Evolutionary conservation across 2,888 invertebrate species (phyloP).

Genomic region (Dynastes grantii): DNA sequence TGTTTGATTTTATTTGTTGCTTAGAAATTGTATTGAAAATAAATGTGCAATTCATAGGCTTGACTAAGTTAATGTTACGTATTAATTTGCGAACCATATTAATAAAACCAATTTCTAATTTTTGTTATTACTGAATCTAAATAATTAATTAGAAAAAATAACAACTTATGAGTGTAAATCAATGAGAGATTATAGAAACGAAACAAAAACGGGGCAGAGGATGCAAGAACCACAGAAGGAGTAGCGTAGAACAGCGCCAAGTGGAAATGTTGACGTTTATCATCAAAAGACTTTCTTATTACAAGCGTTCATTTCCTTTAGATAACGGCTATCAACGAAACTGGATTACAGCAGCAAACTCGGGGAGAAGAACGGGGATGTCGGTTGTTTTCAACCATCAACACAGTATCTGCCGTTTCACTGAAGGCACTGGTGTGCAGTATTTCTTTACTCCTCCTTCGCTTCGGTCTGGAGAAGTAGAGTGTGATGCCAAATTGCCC

Average conservation of each 20-base stretch:
- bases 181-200: conserved; percentile 17
- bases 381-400: conserved; percentile 53
- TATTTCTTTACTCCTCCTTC: conserved; percentile 34
- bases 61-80: no score
- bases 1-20: no score
- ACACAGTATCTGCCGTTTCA: conserved; percentile 40
- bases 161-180: not conserved
- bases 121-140: no score
- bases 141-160: not conserved
- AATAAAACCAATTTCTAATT: no score
- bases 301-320: conserved; percentile 49
- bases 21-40: no score
- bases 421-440: conserved; percentile 35
- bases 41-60: no score
- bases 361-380: conserved; percentile 49
- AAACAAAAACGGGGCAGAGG: not conserved
- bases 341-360: conserved; percentile 55
- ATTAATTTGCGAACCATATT: no score
- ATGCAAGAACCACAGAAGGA: not conserved
- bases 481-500: conserved; percentile 56
- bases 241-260: conserved; percentile 14
- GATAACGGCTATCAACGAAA: conserved; percentile 58
- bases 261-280: conserved; percentile 47
- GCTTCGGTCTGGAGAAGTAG: conserved; percentile 39
- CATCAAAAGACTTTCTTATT: conserved; percentile 51